Evolutionary conservation across 1,140 invertebrate genomes (phyloP).

Genomic region (Zaprionus davidi): DNA sequence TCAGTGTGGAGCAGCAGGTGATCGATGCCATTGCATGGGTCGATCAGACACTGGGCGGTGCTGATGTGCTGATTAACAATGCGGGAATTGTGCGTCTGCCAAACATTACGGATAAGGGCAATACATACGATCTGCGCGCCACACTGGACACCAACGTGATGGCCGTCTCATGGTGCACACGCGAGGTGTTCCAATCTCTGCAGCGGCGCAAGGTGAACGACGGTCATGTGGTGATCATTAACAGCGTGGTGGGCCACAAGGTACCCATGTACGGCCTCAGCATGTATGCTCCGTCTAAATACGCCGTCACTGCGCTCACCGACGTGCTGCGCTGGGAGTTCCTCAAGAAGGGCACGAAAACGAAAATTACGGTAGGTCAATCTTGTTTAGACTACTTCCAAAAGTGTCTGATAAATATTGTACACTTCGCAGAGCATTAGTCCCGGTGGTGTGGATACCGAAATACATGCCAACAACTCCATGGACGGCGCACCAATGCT

Average conservation of each 20-base stretch:
- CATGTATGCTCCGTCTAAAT: constrained; percentile 2
- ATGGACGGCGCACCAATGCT: constrained; percentile 16
- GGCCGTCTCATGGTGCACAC: neutral
- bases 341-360: neutral
- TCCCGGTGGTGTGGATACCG: constrained; percentile 10
- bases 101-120: neutral
- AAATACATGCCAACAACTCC: constrained; percentile 11
- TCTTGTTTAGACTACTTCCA: neutral
- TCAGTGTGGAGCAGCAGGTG: constrained; percentile 87
- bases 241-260: constrained; percentile 86
- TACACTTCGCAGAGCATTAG: neutral
- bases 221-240: constrained; percentile 84
- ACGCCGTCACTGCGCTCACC: neutral
- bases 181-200: constrained; percentile 88
- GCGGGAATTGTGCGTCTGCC: constrained; percentile 85
- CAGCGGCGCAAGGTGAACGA: constrained; percentile 86
- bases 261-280: constrained; percentile 55
- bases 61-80: constrained; percentile 83
- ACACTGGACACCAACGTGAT: neutral
- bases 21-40: constrained; percentile 87
- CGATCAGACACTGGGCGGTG: constrained; percentile 86
- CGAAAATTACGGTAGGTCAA: neutral
- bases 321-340: constrained; percentile 1
- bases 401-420: neutral
- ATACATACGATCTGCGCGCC: neutral